A percentile compares a stretch with the other conserved stretches of the same genome.
Evolutionary conservation across 2,888 invertebrate genomes (phyloP).

Genomic region (Lottia scabra): DNA sequence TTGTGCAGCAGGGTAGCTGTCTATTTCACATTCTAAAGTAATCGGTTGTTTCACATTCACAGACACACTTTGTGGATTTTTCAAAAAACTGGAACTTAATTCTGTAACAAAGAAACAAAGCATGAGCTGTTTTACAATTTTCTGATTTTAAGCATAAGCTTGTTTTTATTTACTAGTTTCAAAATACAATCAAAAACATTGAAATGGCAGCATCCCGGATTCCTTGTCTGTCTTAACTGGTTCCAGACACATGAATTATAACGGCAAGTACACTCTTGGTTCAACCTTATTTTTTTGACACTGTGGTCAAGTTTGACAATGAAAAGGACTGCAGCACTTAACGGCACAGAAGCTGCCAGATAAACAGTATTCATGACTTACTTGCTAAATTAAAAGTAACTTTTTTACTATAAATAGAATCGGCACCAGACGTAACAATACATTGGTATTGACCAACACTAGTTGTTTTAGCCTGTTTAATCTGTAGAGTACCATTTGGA

Average conservation of each 20-base stretch:
- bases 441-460: conserved; percentile 7
- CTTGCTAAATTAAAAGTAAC: background rate
- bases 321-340: too few relatives aligned
- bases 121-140: too few relatives aligned
- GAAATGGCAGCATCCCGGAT: too few relatives aligned
- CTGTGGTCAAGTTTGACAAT: too few relatives aligned
- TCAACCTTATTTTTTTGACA: too few relatives aligned
- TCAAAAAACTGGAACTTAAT: background rate
- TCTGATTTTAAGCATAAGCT: too few relatives aligned
- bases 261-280: too few relatives aligned
- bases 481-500: conserved; percentile 14
- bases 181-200: too few relatives aligned
- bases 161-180: too few relatives aligned
- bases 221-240: too few relatives aligned
- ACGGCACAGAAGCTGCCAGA: background rate
- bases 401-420: background rate
- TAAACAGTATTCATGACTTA: background rate
- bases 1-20: background rate
- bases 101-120: too few relatives aligned
- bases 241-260: too few relatives aligned
- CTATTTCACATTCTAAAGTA: background rate
- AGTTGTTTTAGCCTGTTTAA: background rate
- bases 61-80: background rate
- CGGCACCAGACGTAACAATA: conserved; percentile 4
- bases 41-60: background rate